These are phyloP conservation scores for Alfaro cultratus DNA, from an alignment of 2,797 vertebrate species.

Conservation along the genomic window DNA sequence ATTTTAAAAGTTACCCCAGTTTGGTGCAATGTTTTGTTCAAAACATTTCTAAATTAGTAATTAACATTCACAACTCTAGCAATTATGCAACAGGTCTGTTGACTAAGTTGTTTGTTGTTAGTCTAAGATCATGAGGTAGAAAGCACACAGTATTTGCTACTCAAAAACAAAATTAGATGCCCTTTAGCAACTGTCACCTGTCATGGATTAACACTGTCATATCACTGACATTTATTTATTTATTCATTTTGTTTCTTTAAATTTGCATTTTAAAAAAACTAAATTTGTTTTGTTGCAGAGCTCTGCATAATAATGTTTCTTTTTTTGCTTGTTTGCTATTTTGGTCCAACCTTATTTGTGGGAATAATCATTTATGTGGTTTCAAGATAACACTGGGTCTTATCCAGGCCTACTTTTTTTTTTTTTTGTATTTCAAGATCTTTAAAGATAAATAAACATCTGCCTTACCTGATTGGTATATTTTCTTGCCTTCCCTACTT, in stretches of 20 bases:
- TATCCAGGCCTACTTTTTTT: neutral
- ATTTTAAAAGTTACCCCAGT: neutral
- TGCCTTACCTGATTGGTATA: neutral
- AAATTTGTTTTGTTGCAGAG: neutral
- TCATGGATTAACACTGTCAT: neutral
- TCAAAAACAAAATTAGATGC: neutral
- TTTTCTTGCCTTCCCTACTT: neutral
- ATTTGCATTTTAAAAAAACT: too few species aligned
- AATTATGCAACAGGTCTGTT: neutral
- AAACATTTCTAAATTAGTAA: neutral
- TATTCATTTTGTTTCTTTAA: too few species aligned
- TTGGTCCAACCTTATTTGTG: neutral
- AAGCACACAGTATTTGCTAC: neutral
- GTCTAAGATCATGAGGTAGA: neutral
- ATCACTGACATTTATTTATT: neutral
- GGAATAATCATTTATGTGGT: neutral
- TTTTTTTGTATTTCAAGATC: neutral
- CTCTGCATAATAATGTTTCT: neutral
- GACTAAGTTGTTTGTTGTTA: neutral
- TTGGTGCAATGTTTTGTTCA: neutral
- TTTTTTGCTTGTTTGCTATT: neutral
- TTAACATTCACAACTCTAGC: neutral
- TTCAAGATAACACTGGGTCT: neutral
- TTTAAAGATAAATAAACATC: neutral
- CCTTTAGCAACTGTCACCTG: neutral